These are phyloP conservation scores for Seladonia tumulorum DNA, from an alignment of 2,888 invertebrate species.

Conservation along the genomic window DNA sequence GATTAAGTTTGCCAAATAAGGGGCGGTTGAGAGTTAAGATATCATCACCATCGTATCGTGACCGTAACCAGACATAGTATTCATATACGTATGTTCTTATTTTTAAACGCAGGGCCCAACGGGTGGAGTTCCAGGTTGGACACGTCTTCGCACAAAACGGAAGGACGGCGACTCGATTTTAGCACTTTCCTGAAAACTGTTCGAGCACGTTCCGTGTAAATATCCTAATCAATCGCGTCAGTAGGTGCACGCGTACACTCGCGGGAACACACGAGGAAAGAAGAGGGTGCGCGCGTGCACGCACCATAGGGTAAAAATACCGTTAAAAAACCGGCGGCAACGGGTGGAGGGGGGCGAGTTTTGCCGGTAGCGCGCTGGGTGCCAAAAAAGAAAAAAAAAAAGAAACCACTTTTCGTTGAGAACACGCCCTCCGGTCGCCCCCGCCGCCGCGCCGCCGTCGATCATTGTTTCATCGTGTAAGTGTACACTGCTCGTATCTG, in stretches of 20 bases:
- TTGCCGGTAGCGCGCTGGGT: conserved; percentile 49
- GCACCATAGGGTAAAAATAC: conserved; percentile 10
- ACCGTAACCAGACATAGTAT: background rate
- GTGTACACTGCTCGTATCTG: conserved; percentile 61
- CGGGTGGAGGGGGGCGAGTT: background rate
- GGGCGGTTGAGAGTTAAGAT: background rate
- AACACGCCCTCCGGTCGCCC: conserved; percentile 39
- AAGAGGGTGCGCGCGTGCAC: conserved; percentile 17
- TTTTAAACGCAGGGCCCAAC: conserved; percentile 28
- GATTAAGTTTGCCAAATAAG: too few relatives aligned
- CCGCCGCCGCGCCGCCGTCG: conserved; percentile 7
- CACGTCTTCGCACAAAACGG: conserved; percentile 57
- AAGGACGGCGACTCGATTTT: conserved; percentile 47
- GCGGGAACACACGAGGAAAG: background rate
- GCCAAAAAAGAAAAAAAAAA: conserved; percentile 51
- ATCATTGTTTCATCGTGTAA: conserved; percentile 65
- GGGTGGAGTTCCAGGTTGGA: conserved; percentile 57
- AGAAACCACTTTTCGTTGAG: conserved; percentile 43
- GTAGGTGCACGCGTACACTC: conserved; percentile 30
- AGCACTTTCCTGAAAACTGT: conserved; percentile 43
- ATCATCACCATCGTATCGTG: background rate
- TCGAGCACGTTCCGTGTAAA: conserved; percentile 59
- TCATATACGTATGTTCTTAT: conserved; percentile 16
- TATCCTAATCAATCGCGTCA: conserved; percentile 53
- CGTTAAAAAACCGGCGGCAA: background rate